Evolutionary conservation across 1,140 invertebrate species (phyloP).

Genomic region (Trachymyrmex septentrionalis): DNA sequence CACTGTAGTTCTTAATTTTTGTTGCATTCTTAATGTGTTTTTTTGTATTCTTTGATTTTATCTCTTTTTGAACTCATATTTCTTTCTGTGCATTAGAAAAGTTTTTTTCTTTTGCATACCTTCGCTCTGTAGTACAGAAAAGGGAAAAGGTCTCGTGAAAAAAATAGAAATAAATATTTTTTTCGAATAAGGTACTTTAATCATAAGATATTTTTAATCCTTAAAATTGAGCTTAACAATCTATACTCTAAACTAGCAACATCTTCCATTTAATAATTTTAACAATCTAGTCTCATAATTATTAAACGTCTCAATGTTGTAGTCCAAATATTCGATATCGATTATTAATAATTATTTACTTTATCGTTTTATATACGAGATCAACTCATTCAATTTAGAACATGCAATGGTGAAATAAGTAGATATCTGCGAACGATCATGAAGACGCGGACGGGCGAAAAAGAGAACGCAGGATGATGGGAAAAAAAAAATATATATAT

Average conservation of each 20-base stretch:
- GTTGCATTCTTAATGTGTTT: neutral
- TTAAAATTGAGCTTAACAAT: too few species aligned
- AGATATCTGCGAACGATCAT: constrained; percentile 73
- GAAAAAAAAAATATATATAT: constrained; percentile 10
- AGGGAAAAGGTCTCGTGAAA: neutral
- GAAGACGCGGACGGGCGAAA: constrained; percentile 4
- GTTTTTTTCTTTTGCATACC: neutral
- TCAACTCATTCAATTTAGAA: neutral
- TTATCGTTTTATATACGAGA: neutral
- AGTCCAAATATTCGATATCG: neutral
- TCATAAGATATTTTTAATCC: neutral
- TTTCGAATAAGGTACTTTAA: neutral
- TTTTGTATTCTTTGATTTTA: neutral
- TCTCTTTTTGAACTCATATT: neutral
- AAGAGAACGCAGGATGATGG: constrained; percentile 26
- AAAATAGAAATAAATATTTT: neutral
- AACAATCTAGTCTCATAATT: neutral
- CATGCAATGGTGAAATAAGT: constrained; percentile 47
- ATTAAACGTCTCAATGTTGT: neutral
- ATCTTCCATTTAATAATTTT: neutral
- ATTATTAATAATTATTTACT: neutral
- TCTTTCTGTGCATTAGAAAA: neutral
- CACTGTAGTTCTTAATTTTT: neutral
- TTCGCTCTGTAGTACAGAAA: neutral
- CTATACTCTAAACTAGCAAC: neutral